These are phyloP conservation scores for Anoplius nigerrimus DNA, from an alignment of 2,888 invertebrate species.

Conservation along the genomic window DNA sequence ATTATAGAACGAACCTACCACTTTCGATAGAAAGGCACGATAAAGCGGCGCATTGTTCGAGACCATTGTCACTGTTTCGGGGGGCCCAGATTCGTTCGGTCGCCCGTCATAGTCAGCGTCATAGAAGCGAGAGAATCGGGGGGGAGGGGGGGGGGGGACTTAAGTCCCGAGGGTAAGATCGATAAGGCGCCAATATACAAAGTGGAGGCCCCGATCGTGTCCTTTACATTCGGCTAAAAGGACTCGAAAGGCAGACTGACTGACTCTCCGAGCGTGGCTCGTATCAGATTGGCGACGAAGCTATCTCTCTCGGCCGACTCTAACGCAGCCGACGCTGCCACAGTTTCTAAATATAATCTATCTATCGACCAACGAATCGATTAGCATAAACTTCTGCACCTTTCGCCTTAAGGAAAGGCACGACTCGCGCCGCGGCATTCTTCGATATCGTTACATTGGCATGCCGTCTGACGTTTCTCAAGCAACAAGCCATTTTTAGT, in stretches of 20 bases:
- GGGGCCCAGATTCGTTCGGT: neutral
- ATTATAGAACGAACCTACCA: constrained; percentile 34
- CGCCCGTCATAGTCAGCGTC: neutral
- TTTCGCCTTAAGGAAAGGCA: too few species aligned
- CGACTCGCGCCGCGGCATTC: too few species aligned
- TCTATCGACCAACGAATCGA: too few species aligned
- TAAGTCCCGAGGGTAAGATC: constrained; percentile 37
- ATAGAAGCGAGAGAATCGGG: constrained; percentile 43
- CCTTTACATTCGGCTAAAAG: constrained; percentile 38
- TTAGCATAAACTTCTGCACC: too few species aligned
- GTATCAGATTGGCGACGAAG: too few species aligned
- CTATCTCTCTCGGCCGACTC: too few species aligned
- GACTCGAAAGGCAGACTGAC: constrained; percentile 19
- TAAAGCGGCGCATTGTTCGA: constrained; percentile 39
- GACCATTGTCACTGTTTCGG: constrained; percentile 43
- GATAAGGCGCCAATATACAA: constrained; percentile 49
- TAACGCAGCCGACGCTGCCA: too few species aligned
- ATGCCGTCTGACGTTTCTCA: too few species aligned
- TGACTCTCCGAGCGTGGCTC: neutral
- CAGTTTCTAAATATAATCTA: too few species aligned
- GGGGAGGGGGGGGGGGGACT: too few species aligned
- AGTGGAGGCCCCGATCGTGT: constrained; percentile 41
- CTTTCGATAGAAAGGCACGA: constrained; percentile 50
- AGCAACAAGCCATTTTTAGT: too few species aligned
- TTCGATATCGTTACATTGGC: too few species aligned